Evolutionary conservation across 1,140 invertebrate genomes (phyloP), one percentile per base, ranked within the genome.

Genomic region (Cylas formicarius): DNA sequence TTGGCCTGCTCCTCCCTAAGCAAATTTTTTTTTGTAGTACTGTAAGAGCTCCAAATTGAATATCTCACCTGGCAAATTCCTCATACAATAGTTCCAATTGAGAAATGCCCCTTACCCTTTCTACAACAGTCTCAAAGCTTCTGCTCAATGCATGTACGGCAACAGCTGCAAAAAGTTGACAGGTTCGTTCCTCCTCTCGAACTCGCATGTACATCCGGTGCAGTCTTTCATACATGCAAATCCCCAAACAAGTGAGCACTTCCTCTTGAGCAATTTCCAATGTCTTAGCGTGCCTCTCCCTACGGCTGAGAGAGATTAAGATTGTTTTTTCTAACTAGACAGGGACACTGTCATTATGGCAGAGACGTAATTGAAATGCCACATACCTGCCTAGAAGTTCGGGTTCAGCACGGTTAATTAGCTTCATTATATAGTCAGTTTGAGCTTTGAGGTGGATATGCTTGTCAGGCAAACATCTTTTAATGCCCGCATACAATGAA

Each of bases 261-360:
- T 96, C 90, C 68, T 94, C 90, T 70, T 96, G 91, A 55, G 90
- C 91, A 57, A 93, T 90, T 72, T 94, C 90, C 48, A 94, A 66
- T 6, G 90, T 94, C 70, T 94, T 95, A 1, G 90, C 91, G 68
- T 95, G 90, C 36, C 90, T 74, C 66, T 95, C 91, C 40, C 89
- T 76, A 50, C 69, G 72, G 64, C 71, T 70, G 27, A 43, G 59
- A 60, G 10, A 9, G 11, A 13, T 38, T 38, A 38, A 23, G 19
- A 38, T 14, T 34, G 4, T 34, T 16, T 34, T 16, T 16, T 18
- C 21, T 5, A 4, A 5, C 18, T 34, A 19, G 32, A 34, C 21
- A 34, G 11, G 21, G 32, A 31, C 13, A 31, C 20, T 2, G 9
- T 16, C 10, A 11, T 36, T 11, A 10, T 28, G 7, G 13, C 20